phyloP scores from a whole-genome alignment of 2,888 invertebrate species.

The Scaptomyza reducta region DNA sequence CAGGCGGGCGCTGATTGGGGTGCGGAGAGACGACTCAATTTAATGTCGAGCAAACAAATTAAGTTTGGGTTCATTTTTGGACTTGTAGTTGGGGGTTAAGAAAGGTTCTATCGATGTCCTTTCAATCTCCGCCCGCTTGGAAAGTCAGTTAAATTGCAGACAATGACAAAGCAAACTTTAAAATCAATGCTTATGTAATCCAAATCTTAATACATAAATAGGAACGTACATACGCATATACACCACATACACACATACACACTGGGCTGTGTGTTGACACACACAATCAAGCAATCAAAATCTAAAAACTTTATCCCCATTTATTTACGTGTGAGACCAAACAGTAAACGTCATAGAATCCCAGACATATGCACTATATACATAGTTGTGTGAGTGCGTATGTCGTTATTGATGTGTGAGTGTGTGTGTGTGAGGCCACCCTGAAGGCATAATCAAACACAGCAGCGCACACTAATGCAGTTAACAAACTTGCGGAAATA shows the following conservation, averaged over 20 bases:
- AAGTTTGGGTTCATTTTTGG: conserved; percentile 7
- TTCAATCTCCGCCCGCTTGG: conserved; percentile 34
- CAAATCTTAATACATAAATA: conserved; percentile 38
- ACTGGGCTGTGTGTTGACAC: conserved; percentile 61
- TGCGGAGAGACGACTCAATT: conserved; percentile 31
- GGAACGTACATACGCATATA: background rate
- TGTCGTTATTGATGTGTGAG: conserved; percentile 15
- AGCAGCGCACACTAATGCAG: conserved; percentile 77
- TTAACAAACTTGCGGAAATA: conserved; percentile 76
- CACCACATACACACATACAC: conserved; percentile 2
- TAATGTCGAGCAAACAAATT: conserved; percentile 60
- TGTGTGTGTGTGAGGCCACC: conserved; percentile 43
- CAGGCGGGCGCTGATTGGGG: background rate
- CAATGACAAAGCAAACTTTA: conserved; percentile 52
- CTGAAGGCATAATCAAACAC: conserved; percentile 76
- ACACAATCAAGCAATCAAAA: conserved; percentile 81
- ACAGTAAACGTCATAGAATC: conserved; percentile 52
- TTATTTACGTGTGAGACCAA: conserved; percentile 63
- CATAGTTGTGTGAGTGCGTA: conserved; percentile 1
- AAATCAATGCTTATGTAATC: conserved; percentile 52
- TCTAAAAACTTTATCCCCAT: conserved; percentile 78
- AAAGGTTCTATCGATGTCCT: conserved; percentile 27
- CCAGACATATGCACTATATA: conserved; percentile 31
- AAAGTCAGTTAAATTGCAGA: conserved; percentile 46
- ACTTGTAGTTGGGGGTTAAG: background rate